Base-by-base conservation (phyloP, 2,888 invertebrate genomes). In the Oligia latruncula region DNA sequence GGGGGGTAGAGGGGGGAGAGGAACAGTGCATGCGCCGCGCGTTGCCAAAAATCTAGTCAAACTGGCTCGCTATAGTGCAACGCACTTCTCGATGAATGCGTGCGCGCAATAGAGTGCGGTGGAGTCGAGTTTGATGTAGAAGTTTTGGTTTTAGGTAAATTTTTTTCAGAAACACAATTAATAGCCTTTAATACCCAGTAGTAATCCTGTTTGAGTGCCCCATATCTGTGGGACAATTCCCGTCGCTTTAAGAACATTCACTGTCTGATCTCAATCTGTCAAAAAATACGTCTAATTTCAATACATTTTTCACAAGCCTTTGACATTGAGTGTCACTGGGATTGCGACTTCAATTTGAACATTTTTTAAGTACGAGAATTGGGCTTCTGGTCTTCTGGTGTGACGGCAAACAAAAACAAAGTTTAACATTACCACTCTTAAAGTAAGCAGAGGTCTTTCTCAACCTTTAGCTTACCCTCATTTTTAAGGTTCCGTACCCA, bases 1-100 rank as follows among this genome's bases (percentile, higher is more conserved):
- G 84, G 84, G 77, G 82, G 79, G 81, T 67, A 81, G 84, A 68
- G 82, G 79, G 77, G 84, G 87, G 88, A 76, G 81, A 82, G 83
- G 87, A 87, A 90, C 90, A 78, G 90, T 83, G 89, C 90, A 89
- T 89, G 89, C 90, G 90, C 89, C 82, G 89, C 88, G 90, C 88
- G 93, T 94, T 95, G 96, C 96, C 96, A 96, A 96, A 96, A 97
- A 97, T 96, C 97, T 97, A 97, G 97, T 96, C 97, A 96, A 95
- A 97, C 96, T 95, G 95, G 96, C 95, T 96, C 91, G 94, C 93
- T 95, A 94, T 96, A 95, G 96, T 96, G 96, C 96, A 96, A 96
- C 95, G 96, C 94, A 95, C 96, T 95, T 95, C 94, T 93, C 94
- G 94, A 93, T 95, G 95, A 93, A 95, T 95, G 94, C 94, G 92